A percentile compares a stretch with the other conserved stretches of the same genome.
Evolutionary conservation across 2,113 vertebrate species (phyloP).

Genomic region (Aviceda subcristata): DNA sequence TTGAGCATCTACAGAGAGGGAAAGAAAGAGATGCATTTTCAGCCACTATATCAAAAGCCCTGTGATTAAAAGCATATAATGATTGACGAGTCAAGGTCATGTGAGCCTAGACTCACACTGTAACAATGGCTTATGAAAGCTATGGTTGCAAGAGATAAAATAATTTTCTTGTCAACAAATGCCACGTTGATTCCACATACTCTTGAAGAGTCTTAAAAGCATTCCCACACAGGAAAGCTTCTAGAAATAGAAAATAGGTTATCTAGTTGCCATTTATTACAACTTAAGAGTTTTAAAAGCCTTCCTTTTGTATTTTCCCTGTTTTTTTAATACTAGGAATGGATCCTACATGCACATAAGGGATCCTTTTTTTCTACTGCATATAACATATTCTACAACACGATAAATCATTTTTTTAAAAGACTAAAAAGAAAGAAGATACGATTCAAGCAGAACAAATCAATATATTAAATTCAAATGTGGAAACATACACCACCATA

Average conservation of each 20-base stretch:
- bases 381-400: not conserved
- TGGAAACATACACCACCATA: not conserved
- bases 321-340: not conserved
- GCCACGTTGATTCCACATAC: not conserved
- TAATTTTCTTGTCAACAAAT: not conserved
- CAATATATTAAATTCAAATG: not conserved
- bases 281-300: not conserved
- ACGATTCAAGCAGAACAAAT: not conserved
- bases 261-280: not conserved
- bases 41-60: not conserved
- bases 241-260: not conserved
- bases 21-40: not conserved
- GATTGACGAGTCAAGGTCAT: not conserved
- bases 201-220: not conserved
- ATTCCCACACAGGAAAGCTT: not conserved
- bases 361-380: not conserved
- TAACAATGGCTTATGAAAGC: not conserved
- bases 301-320: not conserved
- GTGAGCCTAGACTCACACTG: not conserved
- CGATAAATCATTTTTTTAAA: not conserved
- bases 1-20: not conserved
- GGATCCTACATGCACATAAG: not conserved
- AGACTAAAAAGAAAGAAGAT: not conserved
- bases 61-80: constrained; percentile 3
- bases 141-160: not conserved